Evolutionary conservation across 2,797 vertebrate genomes (phyloP), one percentile per base, ranked within the genome.

Genomic region (Leucoraja ocellata): DNA sequence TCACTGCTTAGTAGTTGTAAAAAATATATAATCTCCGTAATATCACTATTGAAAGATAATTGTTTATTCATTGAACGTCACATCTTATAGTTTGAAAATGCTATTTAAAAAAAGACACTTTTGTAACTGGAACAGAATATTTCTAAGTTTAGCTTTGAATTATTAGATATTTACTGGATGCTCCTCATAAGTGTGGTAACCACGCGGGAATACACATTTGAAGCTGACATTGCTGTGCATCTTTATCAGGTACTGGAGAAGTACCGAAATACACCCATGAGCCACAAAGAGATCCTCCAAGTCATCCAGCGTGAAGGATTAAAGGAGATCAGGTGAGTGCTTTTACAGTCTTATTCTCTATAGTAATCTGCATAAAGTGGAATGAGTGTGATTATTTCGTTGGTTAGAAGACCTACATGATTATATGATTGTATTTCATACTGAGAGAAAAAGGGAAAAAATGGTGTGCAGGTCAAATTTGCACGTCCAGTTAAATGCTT

Each of bases 201-300:
- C 90, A 74, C 18, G 32, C 32, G 71, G 90, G 23, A 74, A 74
- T 92, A 76, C 90, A 73, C 23, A 74, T 14, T 16, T 74, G 68
- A 92, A 74, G 90, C 90, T 92, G 90, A 92, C 90, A 92, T 92
- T 92, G 71, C 68, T 95, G 0, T 94, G 93, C 94, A 95, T 94
- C 10, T 93, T 93, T 96, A 54, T 71, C 94, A 99, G 99, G 99
- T 99, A 95, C 97, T 99, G 96, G 99, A 99, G 96, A 99, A 99
- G 96, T 98, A 99, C 74, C 98, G 98, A 0, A 99, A 99, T 94
- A 99, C 98, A 86, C 98, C 99, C 1, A 99, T 99, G 99, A 99
- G 99, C 97, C 99, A 99, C 96, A 99, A 99, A 95, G 98, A 99
- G 95, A 99, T 99, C 96, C 96, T 99, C 93, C 98, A 99, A 94